Evolutionary conservation across 2,113 vertebrate species (phyloP).

Genomic region (Myotis brandtii): DNA sequence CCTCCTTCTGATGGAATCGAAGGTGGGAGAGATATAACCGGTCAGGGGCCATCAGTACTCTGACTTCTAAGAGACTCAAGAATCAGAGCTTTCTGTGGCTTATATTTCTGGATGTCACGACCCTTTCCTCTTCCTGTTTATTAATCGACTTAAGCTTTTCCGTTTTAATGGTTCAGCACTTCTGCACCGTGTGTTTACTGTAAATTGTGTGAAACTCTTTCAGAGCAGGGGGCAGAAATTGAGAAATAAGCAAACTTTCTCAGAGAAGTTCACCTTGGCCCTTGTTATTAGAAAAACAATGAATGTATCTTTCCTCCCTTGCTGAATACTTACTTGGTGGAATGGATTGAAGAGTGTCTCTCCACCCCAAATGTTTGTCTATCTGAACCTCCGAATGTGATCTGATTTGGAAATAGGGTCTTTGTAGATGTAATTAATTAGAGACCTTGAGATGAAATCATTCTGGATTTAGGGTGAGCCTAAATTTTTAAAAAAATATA

Average conservation of each 20-base stretch:
- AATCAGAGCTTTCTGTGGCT: neutral
- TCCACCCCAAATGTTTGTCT: neutral
- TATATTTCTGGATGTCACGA: neutral
- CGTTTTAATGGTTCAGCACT: neutral
- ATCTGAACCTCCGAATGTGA: neutral
- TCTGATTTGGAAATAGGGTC: neutral
- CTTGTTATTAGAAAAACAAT: constrained; percentile 36
- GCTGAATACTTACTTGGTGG: neutral
- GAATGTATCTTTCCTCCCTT: neutral
- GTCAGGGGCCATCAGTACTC: neutral
- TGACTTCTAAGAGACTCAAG: neutral
- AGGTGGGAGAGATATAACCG: neutral
- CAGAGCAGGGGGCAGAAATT: neutral
- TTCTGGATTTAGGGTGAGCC: neutral
- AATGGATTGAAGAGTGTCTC: neutral
- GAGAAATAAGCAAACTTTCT: neutral
- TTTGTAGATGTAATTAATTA: neutral
- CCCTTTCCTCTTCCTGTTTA: neutral
- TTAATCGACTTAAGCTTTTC: neutral
- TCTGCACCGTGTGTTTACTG: neutral
- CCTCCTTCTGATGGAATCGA: neutral
- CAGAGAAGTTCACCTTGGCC: neutral
- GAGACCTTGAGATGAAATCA: neutral
- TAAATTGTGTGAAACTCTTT: neutral
- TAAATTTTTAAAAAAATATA: neutral